These are phyloP conservation scores for Brachypteracias leptosomus DNA, from an alignment of 2,113 vertebrate species.

Conservation along the genomic window DNA sequence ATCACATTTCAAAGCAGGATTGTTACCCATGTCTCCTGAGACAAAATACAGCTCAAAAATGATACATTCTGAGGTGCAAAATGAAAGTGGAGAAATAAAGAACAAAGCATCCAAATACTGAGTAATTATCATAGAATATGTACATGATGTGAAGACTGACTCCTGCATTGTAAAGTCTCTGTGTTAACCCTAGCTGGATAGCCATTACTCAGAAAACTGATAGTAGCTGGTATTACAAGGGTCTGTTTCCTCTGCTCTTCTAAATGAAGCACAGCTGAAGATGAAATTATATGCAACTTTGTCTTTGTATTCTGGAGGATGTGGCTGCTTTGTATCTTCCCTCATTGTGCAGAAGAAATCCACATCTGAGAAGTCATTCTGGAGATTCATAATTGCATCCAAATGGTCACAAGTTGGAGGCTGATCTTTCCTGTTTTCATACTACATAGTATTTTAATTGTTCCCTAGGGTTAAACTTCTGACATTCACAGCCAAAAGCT, in stretches of 20 bases:
- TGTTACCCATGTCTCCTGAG: background rate
- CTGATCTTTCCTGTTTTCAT: background rate
- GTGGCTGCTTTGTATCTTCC: slow-evolving; percentile 37
- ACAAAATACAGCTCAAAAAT: background rate
- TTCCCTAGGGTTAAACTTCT: background rate
- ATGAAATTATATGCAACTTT: background rate
- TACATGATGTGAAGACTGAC: background rate
- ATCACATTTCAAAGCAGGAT: background rate
- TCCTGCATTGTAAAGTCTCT: background rate
- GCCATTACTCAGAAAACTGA: background rate
- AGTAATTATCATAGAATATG: background rate
- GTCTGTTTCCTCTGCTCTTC: background rate
- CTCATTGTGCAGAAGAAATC: slow-evolving; percentile 11
- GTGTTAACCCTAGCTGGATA: background rate
- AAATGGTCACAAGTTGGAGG: background rate
- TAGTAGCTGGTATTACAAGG: background rate
- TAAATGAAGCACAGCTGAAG: slow-evolving; percentile 13
- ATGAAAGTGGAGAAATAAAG: background rate
- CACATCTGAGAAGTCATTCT: slow-evolving; percentile 36
- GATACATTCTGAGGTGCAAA: background rate
- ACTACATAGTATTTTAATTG: background rate
- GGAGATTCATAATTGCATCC: background rate
- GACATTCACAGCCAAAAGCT: background rate
- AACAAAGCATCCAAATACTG: background rate
- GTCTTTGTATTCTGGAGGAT: background rate